Base-by-base conservation (phyloP, 2,113 vertebrate species). In the Oreochromis spilurus region DNA sequence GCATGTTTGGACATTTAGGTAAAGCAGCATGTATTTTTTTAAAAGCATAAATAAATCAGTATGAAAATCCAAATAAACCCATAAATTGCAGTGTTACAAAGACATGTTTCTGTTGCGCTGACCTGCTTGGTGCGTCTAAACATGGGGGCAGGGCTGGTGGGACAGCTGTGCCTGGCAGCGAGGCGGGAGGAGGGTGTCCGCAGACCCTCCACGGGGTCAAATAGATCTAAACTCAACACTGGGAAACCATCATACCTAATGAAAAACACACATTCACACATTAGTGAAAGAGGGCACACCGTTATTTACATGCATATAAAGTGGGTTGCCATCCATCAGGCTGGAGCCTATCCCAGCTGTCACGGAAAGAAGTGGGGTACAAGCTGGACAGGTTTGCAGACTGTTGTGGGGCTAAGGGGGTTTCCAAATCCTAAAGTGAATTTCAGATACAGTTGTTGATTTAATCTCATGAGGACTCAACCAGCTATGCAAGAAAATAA, bases 111-210 rank as follows among this genome's bases (percentile, higher is more conserved):
- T 48, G 89, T 24, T 80, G 19, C 2, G 21, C 90, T 89, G 91
- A 99, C 99, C 98, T 99, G 99, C 92, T 99, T 99, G 88, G 98
- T 99, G 93, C 99, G 97, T 92, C 98, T 97, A 90, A 99, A 99
- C 97, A 99, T 97, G 11, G 98, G 97, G 1, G 97, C 98, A 5
- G 99, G 98, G 92, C 98, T 99, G 86, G 97, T 96, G 48, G 98
- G 97, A 90, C 97, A 98, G 95, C 96, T 97, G 89, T 97, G 97
- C 90, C 98, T 97, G 84, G 97, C 96, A 77, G 97, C 94, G 29
- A 98, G 91, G 84, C 97, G 97, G 86, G 94, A 97, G 58, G 94
- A 96, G 57, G 89, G 95, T 24, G 94, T 94, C 91, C 91, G 95
- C 31, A 97, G 95, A 81, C 97, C 97, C 87, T 97, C 97, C 19